Evolutionary conservation across 2,888 invertebrate genomes (phyloP).

Genomic region (Perithous albicinctus): DNA sequence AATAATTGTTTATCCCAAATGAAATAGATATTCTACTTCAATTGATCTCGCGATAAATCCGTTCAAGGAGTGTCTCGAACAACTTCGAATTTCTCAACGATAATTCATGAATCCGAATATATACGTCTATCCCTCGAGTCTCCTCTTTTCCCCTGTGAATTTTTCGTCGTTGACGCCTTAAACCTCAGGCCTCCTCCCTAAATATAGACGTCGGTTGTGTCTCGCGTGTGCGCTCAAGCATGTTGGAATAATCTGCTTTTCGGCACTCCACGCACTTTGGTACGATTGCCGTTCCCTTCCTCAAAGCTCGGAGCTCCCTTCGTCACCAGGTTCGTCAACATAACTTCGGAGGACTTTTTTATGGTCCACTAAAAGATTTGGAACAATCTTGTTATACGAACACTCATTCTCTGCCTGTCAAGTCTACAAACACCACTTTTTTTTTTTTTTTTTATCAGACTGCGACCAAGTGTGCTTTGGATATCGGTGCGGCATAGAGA

Average conservation of each 20-base stretch:
- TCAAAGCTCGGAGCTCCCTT: constrained; percentile 27
- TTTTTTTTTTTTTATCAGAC: neutral
- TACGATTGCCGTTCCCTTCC: constrained; percentile 68
- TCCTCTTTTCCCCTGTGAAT: neutral
- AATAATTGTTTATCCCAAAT: no score
- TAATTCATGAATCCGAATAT: constrained; percentile 9
- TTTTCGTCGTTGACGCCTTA: constrained; percentile 70
- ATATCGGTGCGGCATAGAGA: constrained; percentile 18
- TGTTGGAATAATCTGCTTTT: constrained; percentile 80
- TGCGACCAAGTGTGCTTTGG: neutral
- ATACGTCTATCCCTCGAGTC: neutral
- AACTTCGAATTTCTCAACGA: neutral
- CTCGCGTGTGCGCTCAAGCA: constrained; percentile 69
- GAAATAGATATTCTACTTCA: no score
- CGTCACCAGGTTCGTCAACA: constrained; percentile 26
- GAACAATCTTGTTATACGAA: constrained; percentile 46
- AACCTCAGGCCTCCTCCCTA: constrained; percentile 72
- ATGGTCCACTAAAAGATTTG: constrained; percentile 1
- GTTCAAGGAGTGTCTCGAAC: neutral
- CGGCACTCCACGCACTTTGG: constrained; percentile 76
- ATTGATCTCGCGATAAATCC: neutral
- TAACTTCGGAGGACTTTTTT: constrained; percentile 14
- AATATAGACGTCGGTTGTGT: constrained; percentile 78
- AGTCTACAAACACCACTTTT: constrained; percentile 26
- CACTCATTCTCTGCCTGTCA: constrained; percentile 7